Base-by-base conservation (phyloP, 1,140 invertebrate species). In the Copidosoma floridanum region DNA sequence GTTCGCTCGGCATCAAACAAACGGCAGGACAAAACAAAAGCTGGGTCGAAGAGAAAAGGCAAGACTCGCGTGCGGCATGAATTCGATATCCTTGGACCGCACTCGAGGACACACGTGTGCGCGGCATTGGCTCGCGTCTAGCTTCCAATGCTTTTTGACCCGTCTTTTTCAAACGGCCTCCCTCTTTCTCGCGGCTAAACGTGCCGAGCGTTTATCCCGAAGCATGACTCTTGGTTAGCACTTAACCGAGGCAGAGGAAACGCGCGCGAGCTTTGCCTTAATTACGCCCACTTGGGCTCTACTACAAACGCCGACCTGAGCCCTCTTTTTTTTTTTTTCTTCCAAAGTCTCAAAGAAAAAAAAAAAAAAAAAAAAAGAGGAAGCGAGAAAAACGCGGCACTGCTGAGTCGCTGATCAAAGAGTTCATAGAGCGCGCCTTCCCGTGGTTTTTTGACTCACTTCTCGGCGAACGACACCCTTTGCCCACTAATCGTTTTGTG, bases 171-270 rank as follows among this genome's bases (percentile, higher is more conserved):
- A 18, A 14, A 14, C 23, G 23, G 20, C 44, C 23, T 46, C 26
- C 23, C 26, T 24, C 24, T 18, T 18, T 48, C n/a, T n/a, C 26
- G 26, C n/a, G 16, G 26, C 24, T 29, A 48, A 48, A 48, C 32
- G 16, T 23, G 46, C 46, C 2, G 46, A 48, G 46, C 26, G 27
- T 29, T 48, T 29, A 29, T 11, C 46, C 20, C 7, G n/a, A n/a
- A n/a, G n/a, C n/a, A n/a, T n/a, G n/a, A n/a, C 29, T 18, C 48
- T 51, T 51, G 37, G 37, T 51, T 51, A 51, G 29, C 14, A 21
- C 48, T 51, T 37, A 20, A 50, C 47, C 16, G 24, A 7, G 44
- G 41, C 4, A 43, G 40, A 43, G 18, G 1, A 14, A 21, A 24
- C 1, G 43, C 12, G 43, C 8, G 23, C n/a, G n/a, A 6, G 46